A percentile compares a stretch with the other conserved stretches of the same genome.
Evolutionary conservation across 2,113 vertebrate species (phyloP).

Genomic region (Nestor notabilis): DNA sequence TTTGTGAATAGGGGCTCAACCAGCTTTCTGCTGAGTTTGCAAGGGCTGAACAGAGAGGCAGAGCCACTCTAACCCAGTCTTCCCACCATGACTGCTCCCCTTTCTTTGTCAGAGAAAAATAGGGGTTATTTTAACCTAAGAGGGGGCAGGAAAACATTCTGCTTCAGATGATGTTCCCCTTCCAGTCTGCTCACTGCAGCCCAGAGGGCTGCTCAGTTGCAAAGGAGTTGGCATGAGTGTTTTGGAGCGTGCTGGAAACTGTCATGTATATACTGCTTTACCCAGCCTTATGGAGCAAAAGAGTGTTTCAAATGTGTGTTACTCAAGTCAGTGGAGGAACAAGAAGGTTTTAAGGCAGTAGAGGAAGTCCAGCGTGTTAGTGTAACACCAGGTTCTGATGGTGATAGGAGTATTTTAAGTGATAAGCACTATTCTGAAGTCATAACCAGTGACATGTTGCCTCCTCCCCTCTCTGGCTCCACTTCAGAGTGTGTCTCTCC

Average conservation of each 20-base stretch:
- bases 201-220: constrained; percentile 33
- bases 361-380: accelerated
- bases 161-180: not conserved
- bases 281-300: not conserved
- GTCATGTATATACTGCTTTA: not conserved
- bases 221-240: not conserved
- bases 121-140: not conserved
- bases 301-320: not conserved
- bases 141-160: not conserved
- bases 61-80: not conserved
- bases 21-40: not conserved
- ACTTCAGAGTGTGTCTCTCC: constrained; percentile 25
- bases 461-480: constrained; percentile 25
- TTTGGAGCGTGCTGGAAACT: constrained; percentile 10
- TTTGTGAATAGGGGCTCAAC: not conserved
- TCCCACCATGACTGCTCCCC: not conserved
- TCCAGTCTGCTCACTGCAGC: not conserved
- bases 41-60: not conserved
- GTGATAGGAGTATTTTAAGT: not conserved
- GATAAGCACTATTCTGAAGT: not conserved
- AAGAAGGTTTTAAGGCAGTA: not conserved
- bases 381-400: not conserved
- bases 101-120: not conserved
- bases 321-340: not conserved
- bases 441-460: not conserved